phyloP scores from a whole-genome alignment of 2,797 vertebrate genomes.

The Schizopygopsis pylzovi region DNA sequence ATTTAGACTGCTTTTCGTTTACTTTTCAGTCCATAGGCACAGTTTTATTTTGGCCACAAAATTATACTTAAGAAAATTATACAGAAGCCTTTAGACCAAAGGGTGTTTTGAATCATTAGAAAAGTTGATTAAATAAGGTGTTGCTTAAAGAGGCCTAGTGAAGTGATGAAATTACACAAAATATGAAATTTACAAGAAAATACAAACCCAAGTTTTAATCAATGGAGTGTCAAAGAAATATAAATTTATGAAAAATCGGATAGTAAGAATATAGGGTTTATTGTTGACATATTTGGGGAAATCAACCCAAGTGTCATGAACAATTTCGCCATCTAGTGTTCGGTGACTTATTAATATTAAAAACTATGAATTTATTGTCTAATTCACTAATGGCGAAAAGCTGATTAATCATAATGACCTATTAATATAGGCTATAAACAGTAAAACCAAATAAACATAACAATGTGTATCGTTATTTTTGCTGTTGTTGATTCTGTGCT shows the following conservation, averaged over 20 bases:
- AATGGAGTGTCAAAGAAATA: not conserved
- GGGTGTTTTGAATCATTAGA: not conserved
- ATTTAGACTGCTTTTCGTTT: not conserved
- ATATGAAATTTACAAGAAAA: not conserved
- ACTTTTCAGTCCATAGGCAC: not conserved
- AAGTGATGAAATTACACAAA: not conserved
- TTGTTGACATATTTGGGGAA: not conserved
- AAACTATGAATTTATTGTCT: not conserved
- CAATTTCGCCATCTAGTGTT: slow-evolving; percentile 35
- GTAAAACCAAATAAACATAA: not conserved
- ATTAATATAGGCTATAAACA: not conserved
- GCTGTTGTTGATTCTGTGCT: not conserved
- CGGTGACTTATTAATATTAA: not conserved
- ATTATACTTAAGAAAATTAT: not conserved
- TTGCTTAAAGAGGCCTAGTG: not conserved
- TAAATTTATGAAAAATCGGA: not conserved
- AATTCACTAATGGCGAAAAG: not conserved
- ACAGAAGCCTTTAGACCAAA: not conserved
- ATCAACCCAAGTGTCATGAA: not conserved
- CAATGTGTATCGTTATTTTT: too few relatives aligned
- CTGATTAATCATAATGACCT: not conserved
- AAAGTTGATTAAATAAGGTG: not conserved
- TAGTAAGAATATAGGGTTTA: not conserved
- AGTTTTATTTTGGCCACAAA: not conserved
- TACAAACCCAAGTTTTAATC: not conserved